These are phyloP conservation scores for Dallia pectoralis DNA, from an alignment of 2,797 vertebrate genomes.

Conservation along the genomic window DNA sequence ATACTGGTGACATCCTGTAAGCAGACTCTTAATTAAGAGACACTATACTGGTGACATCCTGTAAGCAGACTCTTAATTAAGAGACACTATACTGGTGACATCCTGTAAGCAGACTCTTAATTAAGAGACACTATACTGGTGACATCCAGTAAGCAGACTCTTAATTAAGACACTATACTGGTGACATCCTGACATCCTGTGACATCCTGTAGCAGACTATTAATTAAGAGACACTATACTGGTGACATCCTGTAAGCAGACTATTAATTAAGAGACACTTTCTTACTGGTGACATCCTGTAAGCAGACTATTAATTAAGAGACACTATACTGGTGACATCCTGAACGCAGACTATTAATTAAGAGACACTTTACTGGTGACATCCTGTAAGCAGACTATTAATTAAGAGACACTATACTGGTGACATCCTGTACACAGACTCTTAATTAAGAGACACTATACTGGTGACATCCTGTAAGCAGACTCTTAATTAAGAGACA, in stretches of 20 bases:
- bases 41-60: too few relatives aligned
- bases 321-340: neutral
- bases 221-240: constrained; percentile 12
- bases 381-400: too few relatives aligned
- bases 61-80: neutral
- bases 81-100: too few relatives aligned
- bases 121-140: too few relatives aligned
- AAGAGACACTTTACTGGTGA: constrained; percentile 10
- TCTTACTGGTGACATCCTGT: neutral
- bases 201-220: too few relatives aligned
- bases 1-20: too few relatives aligned
- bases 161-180: neutral
- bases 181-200: too few relatives aligned
- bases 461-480: too few relatives aligned
- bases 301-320: neutral
- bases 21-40: constrained; percentile 2
- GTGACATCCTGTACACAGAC: too few relatives aligned
- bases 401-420: constrained; percentile 13
- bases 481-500: constrained; percentile 6
- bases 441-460: constrained; percentile 12
- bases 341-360: too few relatives aligned
- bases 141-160: constrained; percentile 2
- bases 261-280: constrained; percentile 8
- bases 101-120: neutral
- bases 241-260: too few relatives aligned